Evolutionary conservation across 1,140 invertebrate species (phyloP), one percentile per base, ranked within the genome.

Genomic region (Rhyacophila brunnea): DNA sequence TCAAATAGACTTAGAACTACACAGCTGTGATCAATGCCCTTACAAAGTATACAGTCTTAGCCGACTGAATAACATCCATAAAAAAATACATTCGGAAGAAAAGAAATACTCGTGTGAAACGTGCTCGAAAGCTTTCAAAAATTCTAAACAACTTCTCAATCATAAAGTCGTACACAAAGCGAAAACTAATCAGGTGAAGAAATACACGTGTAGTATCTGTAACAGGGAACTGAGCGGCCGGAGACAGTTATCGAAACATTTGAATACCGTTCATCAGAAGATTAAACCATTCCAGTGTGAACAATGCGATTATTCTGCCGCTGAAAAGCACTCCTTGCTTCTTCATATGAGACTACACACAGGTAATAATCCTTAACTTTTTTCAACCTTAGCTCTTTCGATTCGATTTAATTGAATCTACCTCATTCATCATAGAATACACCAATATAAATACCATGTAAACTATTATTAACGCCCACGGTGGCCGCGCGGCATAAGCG

Each of bases 81-180:
- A 83, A 67, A 80, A 83, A 59, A 87, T 84, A 35, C 90, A 92
- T 72, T 80, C 80, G 14, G 79, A 83, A 43, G 80, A 82, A 34
- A 83, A 83, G 6, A 73, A 74, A 46, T 88, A 82, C 67, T 71
- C 81, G 5, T 89, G 87, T 73, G 78, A 85, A 58, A 71, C 77
- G 19, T 92, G 90, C 70, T 79, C 80, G n/a, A 90, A 90, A 70
- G 78, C 81, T 1, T 92, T 91, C 70, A 90, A 90, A 70, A 91
- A 87, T 69, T 78, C 79, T 7, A 89, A 88, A 70, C 89, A 91
- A 66, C 72, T 91, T 45, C 76, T 83, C 19, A 87, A 87, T 62
- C 86, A 88, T 67, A 81, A 81, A 9, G 65, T 79, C 4, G 74
- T 78, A 56, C 76, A 87, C 74, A 85, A 83, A 67, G 75, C 81